Base-by-base conservation (phyloP, 2,113 vertebrate species). In the Anser brachyrhynchus region DNA sequence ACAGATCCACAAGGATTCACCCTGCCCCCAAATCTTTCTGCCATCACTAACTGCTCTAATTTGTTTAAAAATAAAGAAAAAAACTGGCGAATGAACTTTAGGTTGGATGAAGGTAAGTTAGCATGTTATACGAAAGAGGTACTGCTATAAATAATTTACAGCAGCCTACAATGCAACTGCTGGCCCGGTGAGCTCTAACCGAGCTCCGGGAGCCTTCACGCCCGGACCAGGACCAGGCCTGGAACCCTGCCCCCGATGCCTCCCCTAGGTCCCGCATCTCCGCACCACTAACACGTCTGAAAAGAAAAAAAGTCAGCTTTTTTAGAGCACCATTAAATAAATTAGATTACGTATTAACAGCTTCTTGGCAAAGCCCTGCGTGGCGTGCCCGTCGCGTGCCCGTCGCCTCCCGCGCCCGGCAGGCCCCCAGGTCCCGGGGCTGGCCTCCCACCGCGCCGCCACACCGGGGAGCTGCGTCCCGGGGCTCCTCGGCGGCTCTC, bases 81-180 rank as follows among this genome's bases (percentile, higher is more conserved):
- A 79, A 90, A 76, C 49, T 21, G 2, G 71, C 13, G 62, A 81
- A 58, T 0, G 0, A 85, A 83, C 78, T 83, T 85, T 1, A 70
- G 62, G 54, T 29, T 31, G 58, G 44, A 92, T 26, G 44, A 88
- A 92, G 61, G 69, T 21, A 73, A 91, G 4, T 0, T 33, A 13
- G 16, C 7, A 41, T 3, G 5, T 76, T 58, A 33, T 23, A 55
- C 10, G 39, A 43, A 71, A 83, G 37, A 44, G 31, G 17, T 6
- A 46, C 23, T 41, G 43, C 72, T 86, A 86, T 77, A 89, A 93
- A 89, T 72, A 94, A 95, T 82, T 78, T 61, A 52, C n/a, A 84
- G 51, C 20, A 46, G 64, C 64, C 57, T 82, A 49, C 29, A 82
- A 65, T 19, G 59, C 81, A 75, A 91, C 33, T 91, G 82, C 74